Evolutionary conservation across 1,140 invertebrate genomes (phyloP), one percentile per base, ranked within the genome.

Genomic region (Drosophila grimshawi): DNA sequence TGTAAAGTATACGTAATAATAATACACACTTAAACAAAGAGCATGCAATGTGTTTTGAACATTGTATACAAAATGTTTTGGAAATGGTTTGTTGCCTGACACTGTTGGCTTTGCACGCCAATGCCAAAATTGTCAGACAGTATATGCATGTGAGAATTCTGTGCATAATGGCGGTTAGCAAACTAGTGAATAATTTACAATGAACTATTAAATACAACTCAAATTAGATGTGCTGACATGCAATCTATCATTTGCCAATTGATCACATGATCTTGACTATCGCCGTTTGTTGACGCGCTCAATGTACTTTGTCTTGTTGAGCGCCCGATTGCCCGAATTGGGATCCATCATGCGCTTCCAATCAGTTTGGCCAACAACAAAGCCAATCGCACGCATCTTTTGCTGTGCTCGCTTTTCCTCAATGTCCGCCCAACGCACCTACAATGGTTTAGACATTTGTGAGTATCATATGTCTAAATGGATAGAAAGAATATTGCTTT

Each of bases 341-440:
- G 97, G 97, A 93, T 98, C 97, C 92, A 97, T 97, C 96, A 99
- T 98, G 81, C 97, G 94, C 62, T 96, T 95, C 98, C 98, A 99
- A 92, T 99, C 96, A 0, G 97, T 98, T 78, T 98, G 97, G 3
- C 98, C 98, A 48, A 99, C 97, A 39, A 99, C 97, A 93, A 99
- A 99, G 10, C 98, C 98, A 55, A 99, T 96, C 8, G 97, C 97
- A 30, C 97, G 95, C 94, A 98, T 96, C 93, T 97, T 97, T 86
- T 97, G 96, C 93, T 98, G 97, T 78, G 96, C 93, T 78, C 96
- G 96, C 81, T 96, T 94, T 93, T 98, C 98, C 94, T 98, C 98
- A 80, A 99, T 94, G 93, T 99, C 98, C n/a, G 98, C 98, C 98
- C 98, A 99, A 65, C 98, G 95, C 72, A 99, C 98, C 98, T 98